Percentiles rank a stretch among this genome's conserved stretches.
phyloP scores from a whole-genome alignment of 2,113 vertebrate genomes.

The Carassius gibelio region DNA sequence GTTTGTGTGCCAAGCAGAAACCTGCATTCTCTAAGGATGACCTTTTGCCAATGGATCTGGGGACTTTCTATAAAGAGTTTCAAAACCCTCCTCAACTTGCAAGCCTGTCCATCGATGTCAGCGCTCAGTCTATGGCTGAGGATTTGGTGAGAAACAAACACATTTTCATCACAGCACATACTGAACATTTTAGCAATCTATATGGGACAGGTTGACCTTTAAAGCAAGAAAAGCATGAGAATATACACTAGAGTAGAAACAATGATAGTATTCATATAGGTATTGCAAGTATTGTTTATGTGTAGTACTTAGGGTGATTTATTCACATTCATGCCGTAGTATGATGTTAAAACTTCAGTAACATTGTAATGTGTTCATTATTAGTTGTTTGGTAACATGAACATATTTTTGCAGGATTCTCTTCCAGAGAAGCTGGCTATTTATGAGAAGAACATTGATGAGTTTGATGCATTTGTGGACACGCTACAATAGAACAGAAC shows the following conservation, averaged over 20 bases:
- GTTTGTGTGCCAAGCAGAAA: slow-evolving; percentile 75
- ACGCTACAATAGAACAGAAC: slow-evolving; percentile 85
- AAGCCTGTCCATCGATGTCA: slow-evolving; percentile 94
- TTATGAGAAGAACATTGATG: slow-evolving; percentile 95
- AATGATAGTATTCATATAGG: too few species aligned
- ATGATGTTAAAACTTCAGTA: not conserved
- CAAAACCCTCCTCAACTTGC: slow-evolving; percentile 97
- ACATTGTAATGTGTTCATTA: not conserved
- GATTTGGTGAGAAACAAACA: slow-evolving; percentile 84
- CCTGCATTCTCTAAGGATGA: slow-evolving; percentile 99
- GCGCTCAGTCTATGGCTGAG: slow-evolving; percentile 98
- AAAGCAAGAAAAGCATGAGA: not conserved
- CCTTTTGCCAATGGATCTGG: slow-evolving; percentile 95
- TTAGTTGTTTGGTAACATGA: not conserved
- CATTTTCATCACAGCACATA: not conserved
- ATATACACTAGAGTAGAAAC: not conserved
- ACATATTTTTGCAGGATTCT: slow-evolving; percentile 81
- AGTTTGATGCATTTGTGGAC: slow-evolving; percentile 97
- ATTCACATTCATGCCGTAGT: not conserved
- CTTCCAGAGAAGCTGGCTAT: slow-evolving; percentile 95
- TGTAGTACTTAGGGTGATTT: too few species aligned
- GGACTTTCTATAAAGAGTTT: slow-evolving; percentile 97
- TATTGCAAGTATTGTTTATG: too few species aligned
- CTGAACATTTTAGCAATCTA: slow-evolving; percentile 1
- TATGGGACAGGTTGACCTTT: slow-evolving; percentile 1